Conservation (phyloP, 2,113 vertebrate genomes). For the Barnardius zonarius region DNA sequence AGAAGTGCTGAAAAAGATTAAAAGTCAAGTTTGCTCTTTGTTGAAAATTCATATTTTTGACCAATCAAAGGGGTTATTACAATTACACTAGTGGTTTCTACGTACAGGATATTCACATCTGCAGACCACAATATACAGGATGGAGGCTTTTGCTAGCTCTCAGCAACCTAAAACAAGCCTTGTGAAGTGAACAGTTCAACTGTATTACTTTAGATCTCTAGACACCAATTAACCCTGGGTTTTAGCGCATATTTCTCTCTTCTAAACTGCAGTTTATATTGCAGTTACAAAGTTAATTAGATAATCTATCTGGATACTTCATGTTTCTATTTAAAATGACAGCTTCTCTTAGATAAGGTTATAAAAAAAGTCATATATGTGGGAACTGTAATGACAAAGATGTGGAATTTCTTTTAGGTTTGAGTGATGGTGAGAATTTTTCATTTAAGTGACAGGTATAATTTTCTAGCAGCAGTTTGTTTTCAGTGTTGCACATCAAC, state of each 20-base stretch:
- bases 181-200: background rate
- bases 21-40: background rate
- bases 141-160: background rate
- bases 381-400: background rate
- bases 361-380: constrained; percentile 23
- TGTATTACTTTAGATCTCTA: background rate
- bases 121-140: background rate
- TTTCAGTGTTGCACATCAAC: background rate
- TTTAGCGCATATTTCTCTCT: background rate
- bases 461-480: constrained; percentile 21
- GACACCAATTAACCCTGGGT: background rate
- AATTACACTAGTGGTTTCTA: background rate
- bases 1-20: background rate
- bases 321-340: constrained; percentile 26
- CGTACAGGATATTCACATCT: background rate
- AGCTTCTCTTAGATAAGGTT: constrained; percentile 12
- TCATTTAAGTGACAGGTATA: constrained; percentile 36
- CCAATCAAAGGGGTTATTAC: background rate
- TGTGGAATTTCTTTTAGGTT: constrained; percentile 12
- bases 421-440: constrained; percentile 46
- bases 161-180: background rate
- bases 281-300: constrained; percentile 15
- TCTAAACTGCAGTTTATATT: background rate
- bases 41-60: background rate
- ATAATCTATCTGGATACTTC: background rate